These are phyloP conservation scores for Vulpes ferrilata DNA, from an alignment of 2,113 vertebrate species.

Conservation along the genomic window DNA sequence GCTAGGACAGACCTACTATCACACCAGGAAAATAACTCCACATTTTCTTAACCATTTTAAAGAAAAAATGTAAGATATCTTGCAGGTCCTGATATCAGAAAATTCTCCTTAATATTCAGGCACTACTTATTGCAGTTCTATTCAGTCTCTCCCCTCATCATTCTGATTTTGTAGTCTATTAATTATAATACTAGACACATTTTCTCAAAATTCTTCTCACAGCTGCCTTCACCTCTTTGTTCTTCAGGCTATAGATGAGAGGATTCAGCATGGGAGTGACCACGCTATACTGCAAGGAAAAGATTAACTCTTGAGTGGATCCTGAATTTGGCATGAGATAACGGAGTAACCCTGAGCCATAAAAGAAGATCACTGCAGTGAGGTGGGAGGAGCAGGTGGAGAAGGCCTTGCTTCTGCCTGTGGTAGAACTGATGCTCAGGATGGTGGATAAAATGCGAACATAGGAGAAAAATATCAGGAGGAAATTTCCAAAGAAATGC, in stretches of 20 bases:
- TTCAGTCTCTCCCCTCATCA: background rate
- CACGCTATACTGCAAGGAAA: conserved; percentile 72
- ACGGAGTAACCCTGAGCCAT: conserved; percentile 66
- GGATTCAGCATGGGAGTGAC: conserved; percentile 77
- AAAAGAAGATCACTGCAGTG: conserved; percentile 71
- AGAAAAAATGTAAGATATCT: background rate
- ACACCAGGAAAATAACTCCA: background rate
- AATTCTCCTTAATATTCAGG: background rate
- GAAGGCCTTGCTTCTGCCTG: conserved; percentile 70
- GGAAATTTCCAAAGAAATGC: conserved; percentile 79
- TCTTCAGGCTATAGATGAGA: conserved; percentile 79
- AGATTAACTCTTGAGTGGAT: conserved; percentile 67
- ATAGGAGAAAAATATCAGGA: conserved; percentile 72
- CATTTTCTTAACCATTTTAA: background rate
- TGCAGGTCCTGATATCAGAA: background rate
- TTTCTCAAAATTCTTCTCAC: conserved; percentile 56
- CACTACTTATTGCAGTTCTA: background rate
- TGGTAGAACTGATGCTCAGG: conserved; percentile 57
- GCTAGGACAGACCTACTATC: background rate
- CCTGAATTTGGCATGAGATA: conserved; percentile 76
- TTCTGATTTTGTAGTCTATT: background rate
- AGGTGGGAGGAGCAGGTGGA: conserved; percentile 74
- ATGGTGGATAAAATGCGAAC: conserved; percentile 62
- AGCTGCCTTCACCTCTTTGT: conserved; percentile 74
- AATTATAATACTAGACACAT: conserved; percentile 5